Evolutionary conservation across 2,888 invertebrate genomes (phyloP), one percentile per base, ranked within the genome.

Genomic region (Drosophila robusta): DNA sequence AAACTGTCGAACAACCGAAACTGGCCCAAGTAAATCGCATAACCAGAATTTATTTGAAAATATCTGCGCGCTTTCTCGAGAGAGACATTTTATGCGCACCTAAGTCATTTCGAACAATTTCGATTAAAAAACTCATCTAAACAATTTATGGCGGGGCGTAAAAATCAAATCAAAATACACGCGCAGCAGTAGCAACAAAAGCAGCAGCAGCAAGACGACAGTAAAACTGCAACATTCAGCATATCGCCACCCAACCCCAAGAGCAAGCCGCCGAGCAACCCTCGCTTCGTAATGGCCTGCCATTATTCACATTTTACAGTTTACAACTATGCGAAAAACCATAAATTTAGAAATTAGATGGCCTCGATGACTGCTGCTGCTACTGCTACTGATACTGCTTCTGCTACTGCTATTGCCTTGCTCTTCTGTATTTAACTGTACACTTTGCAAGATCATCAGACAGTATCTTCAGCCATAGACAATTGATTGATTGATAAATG

Each of bases 41-140:
- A 81, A 66, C 65, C 71, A 60, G 70, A 84, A 84, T 87, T 66
- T 84, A 82, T 82, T 82, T 69, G 61, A 55, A 71, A 82, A 80
- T 70, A 71, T 67, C 63, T 76, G 76, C 32, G 57, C 50, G 67
- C 62, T 51, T 71, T 67, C 76, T 75, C 75, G 62, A 79, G 76
- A 78, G 87, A 87, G 82, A 87, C 80, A 87, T 89, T 89, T 87
- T 87, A 89, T 87, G 87, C 87, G 75, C 82, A 89, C 87, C 87
- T 89, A 87, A 87, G 89, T 87, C 89, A 87, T 87, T 87, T 76
- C 84, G 78, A 89, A 87, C 87, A 87, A 89, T 87, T 87, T 87
- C 87, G 87, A 87, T 87, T 87, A 87, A 89, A 87, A 90, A 90
- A 90, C 90, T 90, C 90, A 90, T 90, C 90, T 90, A 90, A 90